These are phyloP conservation scores for Deilephila porcellus DNA, from an alignment of 2,888 invertebrate genomes.

Conservation along the genomic window DNA sequence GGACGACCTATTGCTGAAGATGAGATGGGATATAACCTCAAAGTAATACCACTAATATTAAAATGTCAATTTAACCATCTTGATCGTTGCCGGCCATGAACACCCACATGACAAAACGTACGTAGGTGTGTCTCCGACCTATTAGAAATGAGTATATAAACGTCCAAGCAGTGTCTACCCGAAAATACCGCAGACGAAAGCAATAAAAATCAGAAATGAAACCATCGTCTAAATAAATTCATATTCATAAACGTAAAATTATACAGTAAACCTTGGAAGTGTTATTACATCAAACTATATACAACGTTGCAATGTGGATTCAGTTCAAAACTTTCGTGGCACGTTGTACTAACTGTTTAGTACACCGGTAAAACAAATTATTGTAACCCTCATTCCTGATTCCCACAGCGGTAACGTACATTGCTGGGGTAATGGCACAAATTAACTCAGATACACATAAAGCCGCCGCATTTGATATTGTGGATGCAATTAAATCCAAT, in stretches of 20 bases:
- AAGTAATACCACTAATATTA: too few species aligned
- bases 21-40: too few species aligned
- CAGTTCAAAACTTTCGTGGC: conserved; percentile 12
- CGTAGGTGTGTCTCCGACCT: too few species aligned
- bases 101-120: too few species aligned
- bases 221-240: not conserved
- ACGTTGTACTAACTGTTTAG: conserved; percentile 6
- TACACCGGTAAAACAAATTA: conserved; percentile 26
- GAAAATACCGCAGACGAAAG: too few species aligned
- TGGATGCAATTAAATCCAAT: conserved; percentile 41
- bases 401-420: conserved; percentile 61
- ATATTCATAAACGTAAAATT: not conserved
- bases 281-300: not conserved
- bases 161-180: too few species aligned
- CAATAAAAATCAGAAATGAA: not conserved
- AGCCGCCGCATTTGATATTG: conserved; percentile 46
- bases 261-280: not conserved
- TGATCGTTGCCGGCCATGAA: too few species aligned
- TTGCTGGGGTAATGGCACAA: conserved; percentile 48
- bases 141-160: too few species aligned
- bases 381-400: conserved; percentile 45
- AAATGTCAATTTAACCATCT: too few species aligned
- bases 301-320: not conserved
- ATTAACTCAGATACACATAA: conserved; percentile 60
- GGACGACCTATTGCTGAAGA: too few species aligned